Evolutionary conservation across 2,113 vertebrate genomes (phyloP), one percentile per base, ranked within the genome.

Genomic region (Sinocyclocheilus anophthalmus): DNA sequence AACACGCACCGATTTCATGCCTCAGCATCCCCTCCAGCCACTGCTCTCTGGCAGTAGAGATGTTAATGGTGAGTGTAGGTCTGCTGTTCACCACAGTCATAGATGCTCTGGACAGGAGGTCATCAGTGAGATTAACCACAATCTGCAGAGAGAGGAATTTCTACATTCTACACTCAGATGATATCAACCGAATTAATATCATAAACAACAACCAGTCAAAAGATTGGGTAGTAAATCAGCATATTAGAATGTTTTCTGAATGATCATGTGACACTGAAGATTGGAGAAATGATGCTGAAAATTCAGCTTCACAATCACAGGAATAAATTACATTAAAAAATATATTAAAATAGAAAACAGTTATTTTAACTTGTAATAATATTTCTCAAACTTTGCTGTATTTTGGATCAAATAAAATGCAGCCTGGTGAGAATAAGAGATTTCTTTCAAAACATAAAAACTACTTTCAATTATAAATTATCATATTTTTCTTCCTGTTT

Each of bases 1-100:
- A 33, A 50, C 70, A 0, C 33, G 2, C 92, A 99, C 98, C 96
- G 45, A 99, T 98, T 90, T 99, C 98, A 14, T 99, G 97, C 65
- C 96, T 94, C 86, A 99, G 94, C 96, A 99, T 97, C 22, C 97
- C 98, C 87, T 99, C 97, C 90, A 99, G 94, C 98, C 98, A 99
- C 89, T 98, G 96, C 88, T 99, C 97, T 4, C 98, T 93, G 0
- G 98, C 97, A 0, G 94, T 96, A 88, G 95, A 94, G 45, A 94
- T 89, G 69, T 99, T 99, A 93, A 99, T 97, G 76, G 96, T 97
- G 39, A 99, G 92, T 0, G 97, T 99, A 26, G 97, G 97, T 48
- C 96, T 95, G 84, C 97, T 94, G 10, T 97, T 99, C 84, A 97
- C 96, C 63, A 98, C 95, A 0, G 96, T 98, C 98, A 99, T 98